Base-by-base conservation (phyloP, 2,797 vertebrate species). In the Cossypha niveicapilla region DNA sequence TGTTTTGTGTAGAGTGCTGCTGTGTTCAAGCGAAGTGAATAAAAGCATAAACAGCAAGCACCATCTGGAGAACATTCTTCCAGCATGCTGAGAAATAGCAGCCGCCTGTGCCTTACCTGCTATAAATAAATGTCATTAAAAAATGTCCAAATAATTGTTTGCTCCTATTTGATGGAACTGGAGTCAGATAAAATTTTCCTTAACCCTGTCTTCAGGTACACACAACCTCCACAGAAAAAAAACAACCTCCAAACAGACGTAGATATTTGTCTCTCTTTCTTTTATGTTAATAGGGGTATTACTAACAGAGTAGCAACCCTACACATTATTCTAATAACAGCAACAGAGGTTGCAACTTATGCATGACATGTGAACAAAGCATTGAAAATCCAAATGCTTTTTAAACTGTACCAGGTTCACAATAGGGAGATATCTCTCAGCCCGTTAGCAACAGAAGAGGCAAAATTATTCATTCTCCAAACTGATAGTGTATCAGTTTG, bases 51-150 rank as follows among this genome's bases (percentile, higher is more conserved):
- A 94, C 96, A 97, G 97, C 94, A 95, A 96, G 96, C 90, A 96
- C 97, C 97, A 98, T 98, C 97, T 98, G 97, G 97, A 97, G 97
- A 97, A 97, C 97, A 97, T 95, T 97, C 97, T 97, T 96, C 95
- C 90, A 91, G 96, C 96, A 93, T 34, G 45, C 76, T 96, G 78
- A 97, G 96, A 97, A 97, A 97, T 96, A 97, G 96, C 97, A 97
- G 96, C 97, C 74, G 97, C 97, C 96, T 97, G 96, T 95, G 96
- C 13, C 79, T 96, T 97, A 97, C 97, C 97, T 97, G 97, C 97
- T 97, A 97, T 97, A 98, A 98, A 98, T 98, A 98, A 97, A 95
- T 92, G 97, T 94, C 97, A 96, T 88, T 93, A 27, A 86, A 94
- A 94, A 96, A 89, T 63, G 92, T 62, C 86, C 72, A 75, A 88